phyloP scores from a whole-genome alignment of 2,888 invertebrate species.

The Mactromeris polynyma region DNA sequence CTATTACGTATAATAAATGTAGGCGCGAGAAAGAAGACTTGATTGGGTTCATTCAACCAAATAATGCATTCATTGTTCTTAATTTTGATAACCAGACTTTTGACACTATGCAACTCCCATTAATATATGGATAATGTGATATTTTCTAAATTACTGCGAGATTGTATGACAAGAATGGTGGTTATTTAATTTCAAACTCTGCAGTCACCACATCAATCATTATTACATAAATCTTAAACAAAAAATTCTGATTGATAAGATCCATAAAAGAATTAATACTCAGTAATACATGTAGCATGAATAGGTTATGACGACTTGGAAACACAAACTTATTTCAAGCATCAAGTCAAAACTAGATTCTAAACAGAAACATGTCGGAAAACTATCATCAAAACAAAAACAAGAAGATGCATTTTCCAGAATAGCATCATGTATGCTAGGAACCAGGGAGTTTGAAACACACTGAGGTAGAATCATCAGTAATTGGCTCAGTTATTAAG shows the following conservation, averaged over 20 bases:
- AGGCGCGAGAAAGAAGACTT: background rate
- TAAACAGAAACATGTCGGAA: background rate
- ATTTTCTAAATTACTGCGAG: background rate
- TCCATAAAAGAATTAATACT: background rate
- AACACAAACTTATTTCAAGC: background rate
- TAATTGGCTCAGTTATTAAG: constrained; percentile 3
- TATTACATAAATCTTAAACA: background rate
- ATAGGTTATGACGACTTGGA: too few species aligned
- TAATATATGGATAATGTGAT: background rate
- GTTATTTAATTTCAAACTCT: background rate
- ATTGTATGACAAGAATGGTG: background rate
- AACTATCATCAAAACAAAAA: background rate
- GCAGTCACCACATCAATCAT: background rate
- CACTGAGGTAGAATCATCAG: background rate
- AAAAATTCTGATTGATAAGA: background rate
- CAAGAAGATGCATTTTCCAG: background rate
- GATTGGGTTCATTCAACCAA: background rate
- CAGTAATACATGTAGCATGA: background rate
- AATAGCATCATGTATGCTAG: background rate
- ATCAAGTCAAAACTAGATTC: background rate
- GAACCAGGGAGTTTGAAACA: background rate
- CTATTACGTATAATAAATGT: background rate
- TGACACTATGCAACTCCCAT: background rate
- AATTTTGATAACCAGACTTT: background rate
- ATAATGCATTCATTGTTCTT: background rate